Percentiles rank a stretch among this genome's conserved stretches.
Evolutionary conservation across 1,140 invertebrate species (phyloP).

Genomic region (Holcopasites calliopsidis): DNA sequence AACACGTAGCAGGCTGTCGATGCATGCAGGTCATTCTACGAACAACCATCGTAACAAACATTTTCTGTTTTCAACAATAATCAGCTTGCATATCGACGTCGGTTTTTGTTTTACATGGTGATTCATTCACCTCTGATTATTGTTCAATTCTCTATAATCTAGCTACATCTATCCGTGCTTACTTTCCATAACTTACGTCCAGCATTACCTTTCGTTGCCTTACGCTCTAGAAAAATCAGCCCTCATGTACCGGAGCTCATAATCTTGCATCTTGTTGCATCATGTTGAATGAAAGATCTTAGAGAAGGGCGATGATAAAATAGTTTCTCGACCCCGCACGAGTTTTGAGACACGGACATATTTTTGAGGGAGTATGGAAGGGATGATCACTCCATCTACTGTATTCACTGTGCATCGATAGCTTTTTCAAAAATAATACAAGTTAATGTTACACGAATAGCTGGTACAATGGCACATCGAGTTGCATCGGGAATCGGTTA

Average conservation of each 20-base stretch:
- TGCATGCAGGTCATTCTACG: conserved; percentile 61
- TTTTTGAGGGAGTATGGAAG: too few relatives aligned
- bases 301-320: too few relatives aligned
- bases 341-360: too few relatives aligned
- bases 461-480: not conserved
- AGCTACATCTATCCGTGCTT: conserved; percentile 25
- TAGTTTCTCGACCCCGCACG: too few relatives aligned
- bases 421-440: not conserved
- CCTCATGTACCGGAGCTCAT: not conserved
- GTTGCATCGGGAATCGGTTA: too few relatives aligned
- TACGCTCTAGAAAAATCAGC: not conserved
- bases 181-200: conserved; percentile 22
- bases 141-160: not conserved
- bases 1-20: conserved; percentile 52
- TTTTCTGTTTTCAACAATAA: conserved; percentile 39
- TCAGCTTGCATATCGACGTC: not conserved
- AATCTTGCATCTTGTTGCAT: conserved; percentile 10
- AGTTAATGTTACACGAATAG: not conserved
- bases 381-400: too few relatives aligned
- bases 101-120: not conserved
- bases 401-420: too few relatives aligned
- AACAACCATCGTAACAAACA: conserved; percentile 30
- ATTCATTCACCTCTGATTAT: conserved; percentile 2
- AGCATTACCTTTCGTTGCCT: not conserved
- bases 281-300: not conserved